phyloP scores from a whole-genome alignment of 2,113 vertebrate species.

The Hiodon alosoides region DNA sequence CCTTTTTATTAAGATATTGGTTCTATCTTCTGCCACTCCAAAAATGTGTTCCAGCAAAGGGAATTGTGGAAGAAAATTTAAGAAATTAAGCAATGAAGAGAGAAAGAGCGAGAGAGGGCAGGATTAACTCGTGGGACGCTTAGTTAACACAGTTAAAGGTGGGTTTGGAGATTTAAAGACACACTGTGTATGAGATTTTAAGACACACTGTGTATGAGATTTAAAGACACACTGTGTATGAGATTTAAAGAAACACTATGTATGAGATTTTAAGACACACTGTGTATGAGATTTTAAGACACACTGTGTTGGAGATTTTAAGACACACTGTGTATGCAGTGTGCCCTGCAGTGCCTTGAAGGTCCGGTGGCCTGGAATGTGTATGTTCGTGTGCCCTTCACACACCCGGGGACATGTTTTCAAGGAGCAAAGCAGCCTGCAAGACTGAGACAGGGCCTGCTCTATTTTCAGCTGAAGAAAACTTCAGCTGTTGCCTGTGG shows the following conservation, averaged over 20 bases:
- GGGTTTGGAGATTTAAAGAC: no score
- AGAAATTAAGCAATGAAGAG: neutral
- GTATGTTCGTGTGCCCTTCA: neutral
- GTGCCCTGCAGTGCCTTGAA: neutral
- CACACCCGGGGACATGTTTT: slow-evolving; percentile 5
- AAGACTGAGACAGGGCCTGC: slow-evolving; percentile 40
- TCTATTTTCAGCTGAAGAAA: slow-evolving; percentile 52
- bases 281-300: no score
- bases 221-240: no score
- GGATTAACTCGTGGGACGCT: neutral
- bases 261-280: neutral
- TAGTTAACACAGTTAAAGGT: neutral
- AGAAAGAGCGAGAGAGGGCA: neutral
- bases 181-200: neutral
- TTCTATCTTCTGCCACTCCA: slow-evolving; percentile 48
- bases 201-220: neutral
- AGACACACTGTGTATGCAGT: neutral
- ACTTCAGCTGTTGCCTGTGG: slow-evolving; percentile 57
- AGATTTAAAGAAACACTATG: no score
- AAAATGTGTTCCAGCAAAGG: slow-evolving; percentile 34
- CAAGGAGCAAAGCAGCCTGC: slow-evolving; percentile 17
- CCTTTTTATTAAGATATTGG: slow-evolving; percentile 53
- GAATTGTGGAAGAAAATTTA: slow-evolving; percentile 6
- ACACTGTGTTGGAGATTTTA: neutral
- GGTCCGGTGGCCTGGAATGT: slow-evolving; percentile 28